Percentiles rank a stretch among this genome's conserved stretches.
Conservation (phyloP, 2,888 invertebrate species). For the Cabera pusaria region DNA sequence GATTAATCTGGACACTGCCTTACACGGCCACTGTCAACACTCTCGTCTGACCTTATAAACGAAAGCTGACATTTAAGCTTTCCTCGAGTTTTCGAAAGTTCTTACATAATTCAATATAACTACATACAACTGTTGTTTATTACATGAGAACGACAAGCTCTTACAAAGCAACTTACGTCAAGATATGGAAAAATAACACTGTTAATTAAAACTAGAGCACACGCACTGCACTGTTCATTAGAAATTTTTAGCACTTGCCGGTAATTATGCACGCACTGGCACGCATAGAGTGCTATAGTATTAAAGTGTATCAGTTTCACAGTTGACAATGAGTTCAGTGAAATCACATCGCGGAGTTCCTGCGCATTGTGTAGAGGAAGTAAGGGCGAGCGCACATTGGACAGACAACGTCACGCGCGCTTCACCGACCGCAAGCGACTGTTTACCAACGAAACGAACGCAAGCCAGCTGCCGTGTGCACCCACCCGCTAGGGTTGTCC, state of each 20-base stretch:
- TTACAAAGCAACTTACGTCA: neutral
- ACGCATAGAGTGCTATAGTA: neutral
- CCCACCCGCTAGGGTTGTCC: conserved; percentile 50
- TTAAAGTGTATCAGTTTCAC: conserved; percentile 11
- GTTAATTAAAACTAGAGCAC: neutral
- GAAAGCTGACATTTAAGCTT: conserved; percentile 50
- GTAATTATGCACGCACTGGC: no score
- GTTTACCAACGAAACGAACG: conserved; percentile 52
- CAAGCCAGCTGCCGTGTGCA: conserved; percentile 49
- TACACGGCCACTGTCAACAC: conserved; percentile 53
- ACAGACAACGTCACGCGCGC: conserved; percentile 52
- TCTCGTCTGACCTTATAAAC: conserved; percentile 46
- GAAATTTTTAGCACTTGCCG: no score
- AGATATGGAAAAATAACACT: neutral
- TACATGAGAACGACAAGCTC: conserved; percentile 23
- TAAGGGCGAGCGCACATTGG: conserved; percentile 22
- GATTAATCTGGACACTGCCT: conserved; percentile 56
- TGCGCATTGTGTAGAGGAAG: conserved; percentile 58
- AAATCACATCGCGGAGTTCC: conserved; percentile 65
- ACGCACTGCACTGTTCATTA: no score
- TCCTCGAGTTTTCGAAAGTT: conserved; percentile 46
- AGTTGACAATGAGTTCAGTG: conserved; percentile 41
- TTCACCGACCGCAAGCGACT: conserved; percentile 59
- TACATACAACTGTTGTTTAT: conserved; percentile 22
- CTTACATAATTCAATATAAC: conserved; percentile 27